These are phyloP conservation scores for Myxocyprinus asiaticus DNA, from an alignment of 2,113 vertebrate species.

Conservation along the genomic window DNA sequence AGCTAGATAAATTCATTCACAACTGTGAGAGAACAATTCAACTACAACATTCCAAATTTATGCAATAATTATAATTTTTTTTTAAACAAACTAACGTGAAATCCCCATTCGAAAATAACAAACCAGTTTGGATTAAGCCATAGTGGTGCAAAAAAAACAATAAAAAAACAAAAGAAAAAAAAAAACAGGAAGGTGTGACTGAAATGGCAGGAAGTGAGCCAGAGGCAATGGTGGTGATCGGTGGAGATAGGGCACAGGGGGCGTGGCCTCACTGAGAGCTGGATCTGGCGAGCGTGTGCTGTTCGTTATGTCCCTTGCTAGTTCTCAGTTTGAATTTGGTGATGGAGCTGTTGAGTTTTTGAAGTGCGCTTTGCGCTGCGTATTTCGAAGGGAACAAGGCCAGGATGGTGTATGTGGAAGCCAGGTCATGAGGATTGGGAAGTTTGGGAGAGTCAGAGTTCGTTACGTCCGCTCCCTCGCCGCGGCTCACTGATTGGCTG, in stretches of 20 bases:
- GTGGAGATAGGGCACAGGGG: constrained; percentile 55
- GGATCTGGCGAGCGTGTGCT: constrained; percentile 80
- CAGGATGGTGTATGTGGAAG: constrained; percentile 83
- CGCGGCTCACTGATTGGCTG: constrained; percentile 68
- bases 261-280: constrained; percentile 83
- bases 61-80: constrained; percentile 2
- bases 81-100: constrained; percentile 47
- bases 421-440: constrained; percentile 62
- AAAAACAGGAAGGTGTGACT: constrained; percentile 61
- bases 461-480: constrained; percentile 40
- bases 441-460: constrained; percentile 27
- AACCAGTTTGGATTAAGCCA: constrained; percentile 42
- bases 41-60: constrained; percentile 28
- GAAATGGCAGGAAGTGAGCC: constrained; percentile 61
- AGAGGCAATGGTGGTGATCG: constrained; percentile 57
- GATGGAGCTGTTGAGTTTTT: constrained; percentile 79
- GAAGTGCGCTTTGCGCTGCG: constrained; percentile 80
- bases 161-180: constrained; percentile 43
- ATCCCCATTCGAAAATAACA: constrained; percentile 44
- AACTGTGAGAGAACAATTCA: constrained; percentile 33
- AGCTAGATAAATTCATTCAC: neutral
- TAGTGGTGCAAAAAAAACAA: constrained; percentile 48
- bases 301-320: constrained; percentile 84
- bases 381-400: constrained; percentile 83
- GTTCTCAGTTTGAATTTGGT: constrained; percentile 84